Conservation (phyloP, 2,113 vertebrate species). For the Thalassarche chlororhynchos region DNA sequence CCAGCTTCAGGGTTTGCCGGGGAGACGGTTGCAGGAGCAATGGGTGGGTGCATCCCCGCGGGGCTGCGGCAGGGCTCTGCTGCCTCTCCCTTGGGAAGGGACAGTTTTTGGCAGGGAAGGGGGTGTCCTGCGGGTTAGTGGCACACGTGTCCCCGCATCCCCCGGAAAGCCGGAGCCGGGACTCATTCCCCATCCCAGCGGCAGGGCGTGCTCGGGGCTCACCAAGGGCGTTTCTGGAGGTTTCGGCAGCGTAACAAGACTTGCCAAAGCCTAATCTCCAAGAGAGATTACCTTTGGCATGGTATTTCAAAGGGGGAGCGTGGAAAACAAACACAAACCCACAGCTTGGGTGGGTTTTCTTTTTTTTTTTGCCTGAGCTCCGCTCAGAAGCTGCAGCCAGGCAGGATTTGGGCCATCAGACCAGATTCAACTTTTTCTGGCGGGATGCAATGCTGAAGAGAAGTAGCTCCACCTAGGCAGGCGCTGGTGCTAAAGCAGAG, state of each 20-base stretch:
- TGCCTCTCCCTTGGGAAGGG: not conserved
- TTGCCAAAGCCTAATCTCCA: not conserved
- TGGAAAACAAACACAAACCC: constrained; percentile 14
- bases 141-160: not conserved
- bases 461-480: constrained; percentile 63
- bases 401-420: not conserved
- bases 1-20: not conserved
- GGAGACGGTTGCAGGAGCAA: accelerated
- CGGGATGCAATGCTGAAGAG: not conserved
- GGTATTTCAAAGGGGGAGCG: not conserved
- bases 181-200: not conserved
- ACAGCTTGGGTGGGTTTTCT: not conserved
- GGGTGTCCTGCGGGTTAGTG: not conserved
- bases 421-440: not conserved
- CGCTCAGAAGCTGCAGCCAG: constrained; percentile 13
- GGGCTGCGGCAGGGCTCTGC: not conserved
- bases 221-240: not conserved
- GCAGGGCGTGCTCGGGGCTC: not conserved
- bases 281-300: not conserved
- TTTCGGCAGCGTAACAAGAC: not conserved
- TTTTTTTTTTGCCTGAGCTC: not conserved
- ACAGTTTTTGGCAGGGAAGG: not conserved
- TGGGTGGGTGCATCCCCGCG: accelerated
- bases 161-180: accelerated
- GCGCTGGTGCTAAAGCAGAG: constrained; percentile 1